phyloP scores from a whole-genome alignment of 2,888 invertebrate species.

The Heliconius erato region DNA sequence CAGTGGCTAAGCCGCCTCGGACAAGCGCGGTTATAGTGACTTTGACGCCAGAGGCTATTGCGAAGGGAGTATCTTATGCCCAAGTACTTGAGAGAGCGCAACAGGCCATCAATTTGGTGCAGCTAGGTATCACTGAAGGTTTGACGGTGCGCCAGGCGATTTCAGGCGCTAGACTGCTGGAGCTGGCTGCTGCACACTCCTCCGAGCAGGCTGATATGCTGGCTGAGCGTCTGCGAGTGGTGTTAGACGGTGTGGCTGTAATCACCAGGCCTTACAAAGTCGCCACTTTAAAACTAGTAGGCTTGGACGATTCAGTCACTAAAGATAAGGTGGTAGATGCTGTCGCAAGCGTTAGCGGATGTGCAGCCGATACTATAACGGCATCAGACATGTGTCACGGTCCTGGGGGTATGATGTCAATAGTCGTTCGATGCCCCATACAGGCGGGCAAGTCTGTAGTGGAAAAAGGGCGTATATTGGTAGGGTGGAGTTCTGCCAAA shows the following conservation, averaged over 20 bases:
- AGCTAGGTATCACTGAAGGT: not conserved
- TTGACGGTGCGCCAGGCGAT: not conserved
- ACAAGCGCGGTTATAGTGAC: not conserved
- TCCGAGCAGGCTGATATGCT: conserved; percentile 17
- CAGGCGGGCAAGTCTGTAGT: not conserved
- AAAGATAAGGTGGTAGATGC: not conserved
- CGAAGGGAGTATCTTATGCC: conserved; percentile 5
- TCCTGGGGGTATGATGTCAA: not conserved
- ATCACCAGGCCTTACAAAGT: conserved; percentile 8
- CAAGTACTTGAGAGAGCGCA: not conserved
- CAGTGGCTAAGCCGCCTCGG: not conserved
- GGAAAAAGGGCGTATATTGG: conserved; percentile 1
- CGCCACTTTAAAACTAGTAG: not conserved
- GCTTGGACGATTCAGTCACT: not conserved
- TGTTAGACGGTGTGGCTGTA: conserved; percentile 11
- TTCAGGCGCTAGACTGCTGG: conserved; percentile 25
- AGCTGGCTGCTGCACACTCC: not conserved
- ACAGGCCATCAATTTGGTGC: not conserved
- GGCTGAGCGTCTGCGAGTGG: not conserved
- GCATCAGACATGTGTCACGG: not conserved
- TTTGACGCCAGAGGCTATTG: not conserved
- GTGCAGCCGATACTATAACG: not conserved
- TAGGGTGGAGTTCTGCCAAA: conserved; percentile 12
- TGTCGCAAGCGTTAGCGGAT: not conserved
- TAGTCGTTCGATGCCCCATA: not conserved